phyloP scores from a whole-genome alignment of 1,140 invertebrate species.

The Kradibia gibbosae region DNA sequence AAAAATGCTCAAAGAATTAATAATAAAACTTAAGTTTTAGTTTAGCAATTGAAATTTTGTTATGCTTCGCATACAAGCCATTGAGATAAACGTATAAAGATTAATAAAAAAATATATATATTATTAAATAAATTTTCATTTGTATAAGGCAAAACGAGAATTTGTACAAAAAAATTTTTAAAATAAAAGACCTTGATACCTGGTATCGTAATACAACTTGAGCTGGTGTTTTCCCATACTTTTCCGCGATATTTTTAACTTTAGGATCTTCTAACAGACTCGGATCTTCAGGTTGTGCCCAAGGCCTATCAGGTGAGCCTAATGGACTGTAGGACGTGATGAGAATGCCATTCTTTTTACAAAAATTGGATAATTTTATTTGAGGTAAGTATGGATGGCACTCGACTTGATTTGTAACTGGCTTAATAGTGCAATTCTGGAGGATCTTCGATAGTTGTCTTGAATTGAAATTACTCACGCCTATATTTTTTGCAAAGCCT shows the following conservation, averaged over 20 bases:
- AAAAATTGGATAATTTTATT: conserved; percentile 78
- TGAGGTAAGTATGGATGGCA: conserved; percentile 83
- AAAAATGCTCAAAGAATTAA: too few species aligned
- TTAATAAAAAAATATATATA: too few species aligned
- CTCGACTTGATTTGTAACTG: conserved; percentile 87
- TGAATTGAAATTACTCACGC: conserved; percentile 91
- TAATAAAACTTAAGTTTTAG: too few species aligned
- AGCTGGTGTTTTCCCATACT: conserved; percentile 81
- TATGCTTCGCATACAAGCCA: too few species aligned
- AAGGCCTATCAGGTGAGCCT: conserved; percentile 77
- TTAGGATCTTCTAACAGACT: conserved; percentile 78
- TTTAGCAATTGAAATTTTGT: too few species aligned
- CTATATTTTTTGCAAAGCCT: conserved; percentile 85
- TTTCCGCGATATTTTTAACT: conserved; percentile 77
- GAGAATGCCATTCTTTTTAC: conserved; percentile 75
- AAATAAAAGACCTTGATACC: conserved; percentile 58
- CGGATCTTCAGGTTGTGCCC: conserved; percentile 81
- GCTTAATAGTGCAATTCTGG: conserved; percentile 79
- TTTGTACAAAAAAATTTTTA: too few species aligned
- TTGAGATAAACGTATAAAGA: too few species aligned
- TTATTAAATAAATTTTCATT: too few species aligned
- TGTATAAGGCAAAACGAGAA: too few species aligned
- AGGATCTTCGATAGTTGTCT: conserved; percentile 83
- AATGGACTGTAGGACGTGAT: conserved; percentile 84
- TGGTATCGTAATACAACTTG: conserved; percentile 77